Base-by-base conservation (phyloP, 53 echinoderm and acorn worm genomes). In the Hippasteria phrygiana region DNA sequence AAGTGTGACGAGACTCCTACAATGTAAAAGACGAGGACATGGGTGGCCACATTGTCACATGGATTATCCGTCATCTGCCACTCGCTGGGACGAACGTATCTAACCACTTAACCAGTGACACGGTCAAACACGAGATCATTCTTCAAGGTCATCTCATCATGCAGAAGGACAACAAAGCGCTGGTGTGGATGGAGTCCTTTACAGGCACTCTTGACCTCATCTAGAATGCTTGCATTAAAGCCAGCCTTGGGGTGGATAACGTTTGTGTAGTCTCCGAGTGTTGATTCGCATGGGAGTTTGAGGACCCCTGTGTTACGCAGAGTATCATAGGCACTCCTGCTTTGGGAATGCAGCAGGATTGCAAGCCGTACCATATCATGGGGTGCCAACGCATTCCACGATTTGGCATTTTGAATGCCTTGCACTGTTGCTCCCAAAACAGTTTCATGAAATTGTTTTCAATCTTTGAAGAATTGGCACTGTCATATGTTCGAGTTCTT, bases 371-470 rank as follows among this genome's bases (percentile, higher is more conserved):
- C 35, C 35, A 66, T n/a, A n/a, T 66, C 67, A 66, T 66, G 67
- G 67, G 67, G 34, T 66, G 67, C 35, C 67, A 66, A 66, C 72
- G 72, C 41, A 72, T 72, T 28, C 66, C 66, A 66, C 24, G 28
- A 32, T 66, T 66, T 72, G 72, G 16, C 42, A 72, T 41, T 72
- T 72, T 18, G 72, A 72, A 72, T 40, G 72, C 72, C 72, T 72
- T 72, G 24, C 72, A 72, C 69, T 67, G 36, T 33, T 67, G 69
- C 36, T 67, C 33, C 32, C 72, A 66, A 66, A 66, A 66, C 29
- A 33, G 29, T 31, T 66, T 66, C 26, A 56, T 56, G 56, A 56
- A 56, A 56, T 8, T 7, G 56, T 56, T 18, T 12, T 56, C 56
- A 18, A 56, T 56, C 20, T 56, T 56, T 3, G 20, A 56, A 18